Conservation (phyloP, 2,888 invertebrate species). For the Ectemnius lituratus region DNA sequence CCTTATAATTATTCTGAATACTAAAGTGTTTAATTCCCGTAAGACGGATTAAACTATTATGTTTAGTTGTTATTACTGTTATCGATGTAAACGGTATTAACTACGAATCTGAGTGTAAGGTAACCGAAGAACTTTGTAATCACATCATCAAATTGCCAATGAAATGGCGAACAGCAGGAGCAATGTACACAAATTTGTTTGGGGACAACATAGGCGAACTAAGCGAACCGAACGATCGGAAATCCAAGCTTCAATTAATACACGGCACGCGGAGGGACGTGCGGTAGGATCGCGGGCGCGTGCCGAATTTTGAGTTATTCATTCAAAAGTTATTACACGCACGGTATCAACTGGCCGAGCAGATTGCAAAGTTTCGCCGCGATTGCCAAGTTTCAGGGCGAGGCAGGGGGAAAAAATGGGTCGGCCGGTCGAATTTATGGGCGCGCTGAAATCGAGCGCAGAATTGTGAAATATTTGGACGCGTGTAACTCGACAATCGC, state of each 20-base stretch:
- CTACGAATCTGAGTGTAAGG: too few relatives aligned
- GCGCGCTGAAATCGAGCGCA: constrained; percentile 41
- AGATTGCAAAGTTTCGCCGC: constrained; percentile 48
- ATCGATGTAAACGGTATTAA: too few relatives aligned
- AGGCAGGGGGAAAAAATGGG: constrained; percentile 15
- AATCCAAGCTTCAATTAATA: constrained; percentile 30
- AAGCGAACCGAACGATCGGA: constrained; percentile 4
- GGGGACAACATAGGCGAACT: constrained; percentile 10
- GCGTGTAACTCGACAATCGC: constrained; percentile 37
- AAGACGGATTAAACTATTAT: too few relatives aligned
- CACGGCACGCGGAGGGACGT: constrained; percentile 19
- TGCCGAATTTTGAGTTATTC: constrained; percentile 29
- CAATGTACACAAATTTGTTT: constrained; percentile 2
- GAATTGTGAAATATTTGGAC: constrained; percentile 55
- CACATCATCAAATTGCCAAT: too few relatives aligned
- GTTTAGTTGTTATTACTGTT: too few relatives aligned
- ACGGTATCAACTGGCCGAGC: constrained; percentile 38
- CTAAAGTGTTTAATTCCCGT: too few relatives aligned
- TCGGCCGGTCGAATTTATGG: constrained; percentile 48
- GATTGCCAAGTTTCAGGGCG: constrained; percentile 48
- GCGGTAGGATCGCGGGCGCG: not conserved
- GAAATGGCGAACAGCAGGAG: too few relatives aligned
- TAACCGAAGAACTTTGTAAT: too few relatives aligned
- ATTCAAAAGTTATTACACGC: constrained; percentile 38
- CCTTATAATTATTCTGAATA: too few relatives aligned